Conservation (phyloP, 2,888 invertebrate genomes). For the Macrophya annulata region DNA sequence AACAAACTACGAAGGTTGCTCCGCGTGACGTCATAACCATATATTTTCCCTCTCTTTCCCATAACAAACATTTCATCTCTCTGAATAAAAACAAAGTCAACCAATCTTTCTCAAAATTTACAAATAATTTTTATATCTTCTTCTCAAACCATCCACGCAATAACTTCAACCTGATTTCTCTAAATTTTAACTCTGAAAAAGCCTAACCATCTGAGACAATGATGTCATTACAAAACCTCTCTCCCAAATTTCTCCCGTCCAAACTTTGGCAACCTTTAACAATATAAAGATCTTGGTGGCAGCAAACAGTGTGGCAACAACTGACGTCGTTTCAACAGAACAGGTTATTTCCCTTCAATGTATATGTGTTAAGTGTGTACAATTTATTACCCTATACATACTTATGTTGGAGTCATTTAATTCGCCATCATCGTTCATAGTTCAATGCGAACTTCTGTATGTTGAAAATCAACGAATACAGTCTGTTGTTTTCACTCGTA, state of each 20-base stretch:
- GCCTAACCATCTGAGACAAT: background rate
- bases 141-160: background rate
- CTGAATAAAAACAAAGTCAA: background rate
- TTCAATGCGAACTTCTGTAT: background rate
- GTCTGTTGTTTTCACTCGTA: background rate
- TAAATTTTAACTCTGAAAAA: background rate
- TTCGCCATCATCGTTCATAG: background rate
- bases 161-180: background rate
- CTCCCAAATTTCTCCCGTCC: background rate
- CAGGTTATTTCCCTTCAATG: slow-evolving; percentile 13
- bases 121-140: background rate
- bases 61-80: background rate
- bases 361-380: background rate
- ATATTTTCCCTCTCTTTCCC: background rate
- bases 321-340: slow-evolving; percentile 8
- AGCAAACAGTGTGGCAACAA: background rate
- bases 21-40: background rate
- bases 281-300: background rate
- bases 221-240: background rate
- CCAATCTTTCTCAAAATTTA: background rate
- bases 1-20: background rate
- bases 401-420: background rate
- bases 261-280: background rate
- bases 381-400: background rate
- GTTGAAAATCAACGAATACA: background rate